Conservation (phyloP, 30 jellyfish, hydroid and myxozoan genomes). For the Clytia hemisphaerica region DNA sequence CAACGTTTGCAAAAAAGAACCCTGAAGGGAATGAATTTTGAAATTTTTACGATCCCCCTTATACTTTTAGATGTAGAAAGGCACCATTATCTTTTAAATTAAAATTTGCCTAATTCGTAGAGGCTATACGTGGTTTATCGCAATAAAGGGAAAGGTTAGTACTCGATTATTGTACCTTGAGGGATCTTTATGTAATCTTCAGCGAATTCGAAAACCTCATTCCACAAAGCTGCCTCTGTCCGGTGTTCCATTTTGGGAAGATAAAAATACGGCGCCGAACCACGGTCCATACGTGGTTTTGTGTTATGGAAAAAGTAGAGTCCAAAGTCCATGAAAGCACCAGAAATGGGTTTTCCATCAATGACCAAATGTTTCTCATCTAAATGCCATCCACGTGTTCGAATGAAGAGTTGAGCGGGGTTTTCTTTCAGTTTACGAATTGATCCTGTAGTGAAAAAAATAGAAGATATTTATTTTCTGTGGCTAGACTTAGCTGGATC, state of each 20-base stretch:
- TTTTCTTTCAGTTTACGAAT: constrained; percentile 66
- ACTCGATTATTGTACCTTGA: constrained; percentile 40
- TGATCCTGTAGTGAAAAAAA: constrained; percentile 74
- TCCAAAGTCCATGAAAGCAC: constrained; percentile 80
- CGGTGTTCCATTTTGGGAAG: constrained; percentile 88
- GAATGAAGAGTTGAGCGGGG: constrained; percentile 58
- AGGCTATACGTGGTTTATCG: too few relatives aligned
- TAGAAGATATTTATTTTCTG: background rate
- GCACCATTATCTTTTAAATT: too few relatives aligned
- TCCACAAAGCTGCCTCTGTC: constrained; percentile 82
- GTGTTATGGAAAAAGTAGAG: constrained; percentile 66
- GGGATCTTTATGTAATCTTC: constrained; percentile 59
- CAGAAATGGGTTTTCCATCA: constrained; percentile 72
- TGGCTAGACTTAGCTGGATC: background rate
- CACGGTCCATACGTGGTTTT: constrained; percentile 47
- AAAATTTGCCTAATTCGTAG: too few relatives aligned
- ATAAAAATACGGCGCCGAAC: constrained; percentile 69
- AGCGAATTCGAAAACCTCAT: constrained; percentile 70
- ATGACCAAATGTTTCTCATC: constrained; percentile 74
- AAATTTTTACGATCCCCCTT: too few relatives aligned
- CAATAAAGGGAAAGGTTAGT: too few relatives aligned
- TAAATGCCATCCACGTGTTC: constrained; percentile 98
- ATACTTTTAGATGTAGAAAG: too few relatives aligned
- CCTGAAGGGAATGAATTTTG: too few relatives aligned
- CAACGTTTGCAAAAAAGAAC: too few relatives aligned